Conservation (phyloP, 2,888 invertebrate genomes). For the Laspeyria flexula region DNA sequence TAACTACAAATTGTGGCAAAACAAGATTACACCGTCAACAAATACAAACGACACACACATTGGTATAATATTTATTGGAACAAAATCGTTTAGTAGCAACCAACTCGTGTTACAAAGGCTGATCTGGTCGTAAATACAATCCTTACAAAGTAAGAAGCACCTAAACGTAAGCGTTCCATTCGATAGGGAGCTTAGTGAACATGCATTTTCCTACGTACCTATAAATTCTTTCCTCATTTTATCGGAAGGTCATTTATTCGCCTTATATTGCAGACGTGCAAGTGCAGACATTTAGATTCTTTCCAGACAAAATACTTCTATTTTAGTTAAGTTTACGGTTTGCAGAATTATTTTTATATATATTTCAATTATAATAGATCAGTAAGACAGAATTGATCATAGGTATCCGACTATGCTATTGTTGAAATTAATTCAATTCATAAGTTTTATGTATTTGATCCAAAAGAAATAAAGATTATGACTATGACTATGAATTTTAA, state of each 20-base stretch:
- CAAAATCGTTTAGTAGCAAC: background rate
- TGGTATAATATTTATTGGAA: background rate
- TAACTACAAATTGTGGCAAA: background rate
- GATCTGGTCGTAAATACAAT: conserved; percentile 29
- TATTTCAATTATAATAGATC: no score
- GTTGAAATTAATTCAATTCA: no score
- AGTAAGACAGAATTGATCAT: no score
- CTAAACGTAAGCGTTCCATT: conserved; percentile 35
- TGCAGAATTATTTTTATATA: no score
- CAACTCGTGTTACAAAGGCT: background rate
- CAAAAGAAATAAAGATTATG: no score
- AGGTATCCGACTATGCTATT: no score
- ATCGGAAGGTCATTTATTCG: conserved; percentile 74
- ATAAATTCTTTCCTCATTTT: conserved; percentile 76
- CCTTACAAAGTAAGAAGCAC: conserved; percentile 31
- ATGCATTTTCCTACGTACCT: conserved; percentile 64
- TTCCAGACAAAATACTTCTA: conserved; percentile 33
- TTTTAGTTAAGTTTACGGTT: background rate
- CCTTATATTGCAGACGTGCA: conserved; percentile 67
- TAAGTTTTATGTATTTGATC: no score
- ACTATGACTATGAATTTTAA: no score
- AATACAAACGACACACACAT: background rate
- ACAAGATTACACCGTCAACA: background rate
- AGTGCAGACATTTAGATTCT: conserved; percentile 28
- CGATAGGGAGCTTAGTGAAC: conserved; percentile 49